These are phyloP conservation scores for Cerastis rubricosa DNA, from an alignment of 2,888 invertebrate species.

Conservation along the genomic window DNA sequence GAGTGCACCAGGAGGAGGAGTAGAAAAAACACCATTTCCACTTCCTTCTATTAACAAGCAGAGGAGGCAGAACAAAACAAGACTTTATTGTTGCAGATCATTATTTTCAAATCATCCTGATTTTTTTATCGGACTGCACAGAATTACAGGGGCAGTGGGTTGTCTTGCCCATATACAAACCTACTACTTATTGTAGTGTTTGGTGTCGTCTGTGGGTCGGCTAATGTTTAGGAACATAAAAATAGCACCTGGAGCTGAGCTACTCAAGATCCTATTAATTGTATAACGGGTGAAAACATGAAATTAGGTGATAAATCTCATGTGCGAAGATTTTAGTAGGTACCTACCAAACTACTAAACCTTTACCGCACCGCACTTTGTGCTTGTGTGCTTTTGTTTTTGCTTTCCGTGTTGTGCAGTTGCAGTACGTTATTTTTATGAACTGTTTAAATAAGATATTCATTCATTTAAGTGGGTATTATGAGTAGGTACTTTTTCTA, in stretches of 20 bases:
- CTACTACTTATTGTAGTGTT: too few species aligned
- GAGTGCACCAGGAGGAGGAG: too few species aligned
- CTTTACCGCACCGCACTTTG: background rate
- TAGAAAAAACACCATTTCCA: background rate
- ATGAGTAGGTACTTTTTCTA: background rate
- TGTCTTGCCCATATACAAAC: too few species aligned
- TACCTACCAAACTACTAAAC: too few species aligned
- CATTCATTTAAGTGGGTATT: too few species aligned
- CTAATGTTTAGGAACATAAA: background rate
- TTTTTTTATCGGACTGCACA: background rate
- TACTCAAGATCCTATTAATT: background rate
- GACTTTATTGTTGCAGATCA: background rate
- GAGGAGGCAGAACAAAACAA: background rate
- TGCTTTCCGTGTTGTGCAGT: too few species aligned
- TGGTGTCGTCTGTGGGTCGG: too few species aligned
- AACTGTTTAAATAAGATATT: too few species aligned
- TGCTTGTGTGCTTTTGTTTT: too few species aligned
- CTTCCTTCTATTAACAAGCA: background rate
- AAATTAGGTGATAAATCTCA: slow-evolving; percentile 1
- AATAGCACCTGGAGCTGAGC: background rate
- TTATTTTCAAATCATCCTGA: background rate
- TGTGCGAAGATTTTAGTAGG: background rate
- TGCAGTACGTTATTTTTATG: too few species aligned
- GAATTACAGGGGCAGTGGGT: background rate
- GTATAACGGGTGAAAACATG: background rate